phyloP scores from a whole-genome alignment of 2,888 invertebrate species.

The Philhelius pedissequus region DNA sequence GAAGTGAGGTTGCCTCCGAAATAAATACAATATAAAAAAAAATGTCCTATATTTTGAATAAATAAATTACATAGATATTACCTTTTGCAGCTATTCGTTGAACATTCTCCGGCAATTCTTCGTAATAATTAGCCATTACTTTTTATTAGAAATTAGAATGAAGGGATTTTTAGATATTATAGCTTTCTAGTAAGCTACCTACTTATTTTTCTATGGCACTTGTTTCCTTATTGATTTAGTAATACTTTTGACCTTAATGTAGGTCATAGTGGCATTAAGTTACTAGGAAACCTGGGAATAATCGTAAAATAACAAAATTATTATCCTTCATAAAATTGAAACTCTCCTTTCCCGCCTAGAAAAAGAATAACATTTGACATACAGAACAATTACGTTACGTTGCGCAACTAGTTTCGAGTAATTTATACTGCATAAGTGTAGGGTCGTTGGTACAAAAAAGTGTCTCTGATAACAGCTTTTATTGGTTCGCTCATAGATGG shows the following conservation, averaged over 20 bases:
- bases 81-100: slow-evolving; percentile 73
- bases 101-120: slow-evolving; percentile 72
- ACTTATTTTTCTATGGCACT: not conserved
- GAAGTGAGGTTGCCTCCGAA: slow-evolving; percentile 73
- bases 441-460: not conserved
- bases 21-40: not conserved
- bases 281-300: not conserved
- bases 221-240: not conserved
- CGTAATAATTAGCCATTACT: slow-evolving; percentile 73
- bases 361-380: too few relatives aligned
- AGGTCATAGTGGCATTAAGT: not conserved
- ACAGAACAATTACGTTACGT: too few relatives aligned
- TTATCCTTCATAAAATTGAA: too few relatives aligned
- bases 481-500: not conserved
- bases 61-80: slow-evolving; percentile 41
- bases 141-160: not conserved
- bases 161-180: not conserved
- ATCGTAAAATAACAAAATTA: not conserved
- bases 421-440: not conserved
- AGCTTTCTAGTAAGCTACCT: too few relatives aligned
- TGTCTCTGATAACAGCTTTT: not conserved
- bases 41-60: not conserved
- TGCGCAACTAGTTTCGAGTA: not conserved
- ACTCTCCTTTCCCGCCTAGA: not conserved
- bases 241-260: slow-evolving; percentile 1